phyloP scores from a whole-genome alignment of 2,888 invertebrate genomes.

The Drosophila kuntzei region DNA sequence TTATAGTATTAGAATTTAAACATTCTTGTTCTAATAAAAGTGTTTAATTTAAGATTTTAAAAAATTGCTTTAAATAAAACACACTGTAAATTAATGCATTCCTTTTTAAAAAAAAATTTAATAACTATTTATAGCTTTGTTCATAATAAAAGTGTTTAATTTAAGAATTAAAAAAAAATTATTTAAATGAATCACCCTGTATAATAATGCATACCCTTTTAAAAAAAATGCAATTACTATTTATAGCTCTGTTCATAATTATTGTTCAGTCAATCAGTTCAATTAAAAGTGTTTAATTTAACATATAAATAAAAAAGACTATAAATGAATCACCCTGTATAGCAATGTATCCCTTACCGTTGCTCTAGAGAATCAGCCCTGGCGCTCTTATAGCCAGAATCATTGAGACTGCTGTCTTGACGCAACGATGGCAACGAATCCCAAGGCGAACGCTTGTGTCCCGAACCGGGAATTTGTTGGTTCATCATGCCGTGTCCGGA shows the following conservation, averaged over 20 bases:
- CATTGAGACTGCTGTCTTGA: constrained; percentile 94
- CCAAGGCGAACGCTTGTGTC: constrained; percentile 93
- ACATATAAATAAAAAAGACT: not conserved
- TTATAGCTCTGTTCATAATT: not conserved
- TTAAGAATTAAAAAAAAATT: not conserved
- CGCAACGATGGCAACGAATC: constrained; percentile 94
- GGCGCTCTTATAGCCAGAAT: constrained; percentile 94
- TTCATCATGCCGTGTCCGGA: constrained; percentile 87
- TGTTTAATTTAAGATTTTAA: not conserved
- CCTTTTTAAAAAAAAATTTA: too few relatives aligned
- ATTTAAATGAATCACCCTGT: not conserved
- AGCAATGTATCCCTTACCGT: constrained; percentile 87
- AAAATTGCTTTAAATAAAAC: too few relatives aligned
- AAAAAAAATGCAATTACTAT: not conserved
- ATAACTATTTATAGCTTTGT: too few relatives aligned
- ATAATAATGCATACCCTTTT: not conserved
- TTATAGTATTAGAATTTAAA: too few relatives aligned
- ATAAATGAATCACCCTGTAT: not conserved
- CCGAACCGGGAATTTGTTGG: constrained; percentile 80
- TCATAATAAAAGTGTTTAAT: too few relatives aligned
- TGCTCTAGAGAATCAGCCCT: constrained; percentile 95
- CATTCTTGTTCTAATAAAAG: too few relatives aligned
- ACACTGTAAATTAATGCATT: too few relatives aligned
- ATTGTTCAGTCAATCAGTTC: too few relatives aligned
- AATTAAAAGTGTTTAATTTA: not conserved